These are phyloP conservation scores for Aphyosemion australe DNA, from an alignment of 2,113 vertebrate genomes.

Conservation along the genomic window DNA sequence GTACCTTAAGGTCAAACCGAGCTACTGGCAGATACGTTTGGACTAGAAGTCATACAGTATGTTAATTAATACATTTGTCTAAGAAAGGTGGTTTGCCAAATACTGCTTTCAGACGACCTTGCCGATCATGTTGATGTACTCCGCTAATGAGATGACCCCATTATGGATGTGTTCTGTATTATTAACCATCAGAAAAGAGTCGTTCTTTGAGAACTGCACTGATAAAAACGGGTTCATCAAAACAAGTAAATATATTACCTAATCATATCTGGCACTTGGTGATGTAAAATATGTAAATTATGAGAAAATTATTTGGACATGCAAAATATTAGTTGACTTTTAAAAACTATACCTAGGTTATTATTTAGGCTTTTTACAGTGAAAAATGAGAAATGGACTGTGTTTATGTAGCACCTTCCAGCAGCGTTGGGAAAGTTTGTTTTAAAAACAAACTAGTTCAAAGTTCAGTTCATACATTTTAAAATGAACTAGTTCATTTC, in stretches of 20 bases:
- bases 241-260: background rate
- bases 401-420: too few relatives aligned
- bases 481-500: too few relatives aligned
- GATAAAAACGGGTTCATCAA: conserved; percentile 11
- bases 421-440: too few relatives aligned
- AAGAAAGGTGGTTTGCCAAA: conserved; percentile 35
- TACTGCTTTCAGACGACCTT: conserved; percentile 64
- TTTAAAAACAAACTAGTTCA: too few relatives aligned
- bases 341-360: too few relatives aligned
- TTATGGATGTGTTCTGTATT: conserved; percentile 44
- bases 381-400: too few relatives aligned
- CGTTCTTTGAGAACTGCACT: conserved; percentile 9
- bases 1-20: conserved; percentile 69
- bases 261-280: background rate
- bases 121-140: conserved; percentile 30
- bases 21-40: conserved; percentile 61
- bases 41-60: conserved; percentile 47
- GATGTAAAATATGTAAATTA: too few relatives aligned
- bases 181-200: conserved; percentile 41
- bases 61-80: conserved; percentile 60
- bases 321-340: too few relatives aligned
- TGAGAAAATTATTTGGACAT: too few relatives aligned
- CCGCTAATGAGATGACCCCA: conserved; percentile 41
- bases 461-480: too few relatives aligned
- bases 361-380: too few relatives aligned